Evolutionary conservation across 2,113 vertebrate genomes (phyloP), one percentile per base, ranked within the genome.

Genomic region (Psilopogon haemacephalus): DNA sequence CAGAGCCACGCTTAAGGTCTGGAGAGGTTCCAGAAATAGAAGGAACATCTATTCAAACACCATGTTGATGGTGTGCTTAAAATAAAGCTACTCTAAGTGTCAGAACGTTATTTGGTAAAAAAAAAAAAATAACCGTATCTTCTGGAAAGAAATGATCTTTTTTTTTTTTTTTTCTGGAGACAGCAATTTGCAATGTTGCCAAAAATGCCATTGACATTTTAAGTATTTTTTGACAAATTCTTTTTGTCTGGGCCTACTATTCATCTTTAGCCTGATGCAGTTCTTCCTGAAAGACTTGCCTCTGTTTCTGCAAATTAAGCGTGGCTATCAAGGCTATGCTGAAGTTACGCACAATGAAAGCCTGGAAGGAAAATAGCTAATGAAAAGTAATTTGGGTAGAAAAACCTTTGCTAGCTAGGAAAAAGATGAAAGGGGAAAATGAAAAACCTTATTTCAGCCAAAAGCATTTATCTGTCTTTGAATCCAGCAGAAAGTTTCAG

Each of bases 261-360:
- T 54, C 15, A 40, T 81, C 33, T 95, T 83, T 75, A 67, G 24
- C 20, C 52, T 77, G 60, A 42, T 71, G 48, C 12, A 84, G 76
- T 38, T 88, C 48, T 73, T 87, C 17, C 65, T 68, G 56, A 6
- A 58, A 54, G 72, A 4, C 50, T 67, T 91, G 15, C 20, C 8
- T 42, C 67, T 38, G 1, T 77, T 88, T 95, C 70, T 95, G 35
- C 35, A 96, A 86, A 92, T 76, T 62, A 81, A 86, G 82, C 42
- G n/a, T 42, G 27, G 68, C 85, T 56, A 86, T 56, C 46, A 52
- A 84, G 59, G 18, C 15, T 81, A 10, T 68, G 23, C 21, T 95
- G 14, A 84, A 76, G 54, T 18, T 82, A 17, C 65, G 20, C 20
- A 70, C 27, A 71, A 30, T 48, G 48, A 78, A 89, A 64, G 13